phyloP scores from a whole-genome alignment of 2,113 vertebrate genomes.

The Saccopteryx leptura region DNA sequence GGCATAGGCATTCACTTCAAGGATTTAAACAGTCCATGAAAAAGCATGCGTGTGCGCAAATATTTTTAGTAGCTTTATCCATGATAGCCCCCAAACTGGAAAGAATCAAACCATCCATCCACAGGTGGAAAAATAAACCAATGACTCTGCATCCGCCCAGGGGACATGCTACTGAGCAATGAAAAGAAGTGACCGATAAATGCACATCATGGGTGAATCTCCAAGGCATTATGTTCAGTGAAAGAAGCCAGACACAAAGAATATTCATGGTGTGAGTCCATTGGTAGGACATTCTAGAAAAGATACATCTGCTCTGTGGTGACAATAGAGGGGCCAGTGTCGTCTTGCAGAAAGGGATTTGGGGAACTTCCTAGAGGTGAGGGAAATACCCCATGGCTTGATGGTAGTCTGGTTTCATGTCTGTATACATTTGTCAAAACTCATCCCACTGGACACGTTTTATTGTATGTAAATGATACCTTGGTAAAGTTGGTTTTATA shows the following conservation, averaged over 20 bases:
- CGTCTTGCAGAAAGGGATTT: not conserved
- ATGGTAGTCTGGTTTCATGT: not conserved
- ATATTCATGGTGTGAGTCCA: not conserved
- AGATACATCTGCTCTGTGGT: not conserved
- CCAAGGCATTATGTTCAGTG: not conserved
- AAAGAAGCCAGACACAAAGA: not conserved
- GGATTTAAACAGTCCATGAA: not conserved
- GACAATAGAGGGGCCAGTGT: not conserved
- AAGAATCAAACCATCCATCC: not conserved
- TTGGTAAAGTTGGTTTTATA: not conserved
- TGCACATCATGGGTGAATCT: not conserved
- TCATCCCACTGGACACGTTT: not conserved
- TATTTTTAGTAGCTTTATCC: conserved; percentile 2
- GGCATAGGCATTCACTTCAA: not conserved
- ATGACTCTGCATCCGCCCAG: not conserved
- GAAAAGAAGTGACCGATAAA: not conserved
- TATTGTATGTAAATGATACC: not conserved
- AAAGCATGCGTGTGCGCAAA: not conserved
- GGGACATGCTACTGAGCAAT: not conserved
- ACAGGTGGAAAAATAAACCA: not conserved
- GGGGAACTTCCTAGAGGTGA: not conserved
- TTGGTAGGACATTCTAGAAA: not conserved
- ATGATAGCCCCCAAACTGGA: not conserved
- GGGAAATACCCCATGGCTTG: not conserved
- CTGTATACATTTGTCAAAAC: not conserved